Conservation (phyloP, 2,797 vertebrate genomes). For the Rachycentron canadum region DNA sequence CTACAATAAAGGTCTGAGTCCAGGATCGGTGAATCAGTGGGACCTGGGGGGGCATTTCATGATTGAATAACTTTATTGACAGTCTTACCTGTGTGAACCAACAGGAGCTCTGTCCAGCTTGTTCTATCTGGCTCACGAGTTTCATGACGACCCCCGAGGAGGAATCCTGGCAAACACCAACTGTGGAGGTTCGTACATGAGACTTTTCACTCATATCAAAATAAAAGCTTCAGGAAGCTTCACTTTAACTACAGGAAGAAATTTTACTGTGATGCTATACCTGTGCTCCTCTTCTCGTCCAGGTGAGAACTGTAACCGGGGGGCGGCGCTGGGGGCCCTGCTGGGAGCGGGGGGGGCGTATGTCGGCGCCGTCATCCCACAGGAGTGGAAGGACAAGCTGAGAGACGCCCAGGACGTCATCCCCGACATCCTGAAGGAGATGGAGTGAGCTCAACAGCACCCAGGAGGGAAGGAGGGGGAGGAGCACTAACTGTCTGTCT, state of each 20-base stretch:
- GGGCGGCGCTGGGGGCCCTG: constrained; percentile 78
- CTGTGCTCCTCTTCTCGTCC: neutral
- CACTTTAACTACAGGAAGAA: too few relatives aligned
- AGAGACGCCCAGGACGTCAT: constrained; percentile 61
- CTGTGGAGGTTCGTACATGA: constrained; percentile 76
- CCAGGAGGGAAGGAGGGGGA: constrained; percentile 6
- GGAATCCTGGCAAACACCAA: constrained; percentile 83
- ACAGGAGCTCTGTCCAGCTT: constrained; percentile 79
- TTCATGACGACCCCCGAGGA: constrained; percentile 68
- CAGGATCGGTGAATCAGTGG: neutral
- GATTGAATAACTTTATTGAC: neutral
- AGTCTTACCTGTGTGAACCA: neutral
- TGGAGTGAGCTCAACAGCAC: constrained; percentile 13
- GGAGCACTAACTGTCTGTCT: constrained; percentile 1
- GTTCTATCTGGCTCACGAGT: constrained; percentile 80
- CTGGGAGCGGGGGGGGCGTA: constrained; percentile 64
- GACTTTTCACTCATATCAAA: neutral
- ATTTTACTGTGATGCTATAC: too few relatives aligned
- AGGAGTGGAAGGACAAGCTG: constrained; percentile 73
- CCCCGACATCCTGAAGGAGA: constrained; percentile 50
- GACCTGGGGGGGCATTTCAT: neutral
- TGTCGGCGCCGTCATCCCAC: constrained; percentile 47
- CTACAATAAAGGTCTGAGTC: constrained; percentile 66
- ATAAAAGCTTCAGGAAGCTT: neutral
- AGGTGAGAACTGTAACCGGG: constrained; percentile 84